Evolutionary conservation across 2,797 vertebrate genomes (phyloP), one percentile per base, ranked within the genome.

Genomic region (Momotus momota): DNA sequence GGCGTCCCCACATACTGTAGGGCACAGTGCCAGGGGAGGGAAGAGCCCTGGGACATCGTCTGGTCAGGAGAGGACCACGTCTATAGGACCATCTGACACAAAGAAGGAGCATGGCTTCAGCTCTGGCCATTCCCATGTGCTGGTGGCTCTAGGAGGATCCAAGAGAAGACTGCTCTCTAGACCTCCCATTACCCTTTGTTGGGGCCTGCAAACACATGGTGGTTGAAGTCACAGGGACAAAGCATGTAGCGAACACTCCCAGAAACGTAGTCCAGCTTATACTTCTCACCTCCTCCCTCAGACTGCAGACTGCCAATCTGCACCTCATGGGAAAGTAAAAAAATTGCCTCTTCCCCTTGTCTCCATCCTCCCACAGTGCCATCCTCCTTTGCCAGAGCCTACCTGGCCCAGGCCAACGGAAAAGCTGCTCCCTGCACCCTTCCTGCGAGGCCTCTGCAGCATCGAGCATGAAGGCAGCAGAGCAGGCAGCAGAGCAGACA

Each of bases 1-100:
- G 67, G 54, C 4, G 0, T 83, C 70, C 26, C 73, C 12, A 1
- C 10, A 43, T 3, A 62, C 26, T 3, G 14, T 0, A 0, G n/a
- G 77, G 88, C 88, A 86, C 33, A 10, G 5, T 79, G 92, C 81
- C 82, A 81, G 73, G 19, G 41, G 65, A 90, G 60, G 23, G 65
- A 64, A 60, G 12, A 77, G 90, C 57, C 49, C 2, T 1, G 61
- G 72, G 88, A 86, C 66, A 84, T 31, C 73, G 81, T 19, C 51
- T 7, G 3, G 10, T 88, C 54, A 65, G 61, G 27, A 92, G 10
- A 81, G 31, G 49, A 83, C 55, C 40, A 54, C 0, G 0, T 57
- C 65, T 93, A 38, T 67, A 52, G 70, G 72, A 84, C 38, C 33
- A 52, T 35, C 52, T 60, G 66, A 91, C 65, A 95, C 55, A 85